Evolutionary conservation across 2,888 invertebrate species (phyloP).

Genomic region (Seladonia tumulorum): DNA sequence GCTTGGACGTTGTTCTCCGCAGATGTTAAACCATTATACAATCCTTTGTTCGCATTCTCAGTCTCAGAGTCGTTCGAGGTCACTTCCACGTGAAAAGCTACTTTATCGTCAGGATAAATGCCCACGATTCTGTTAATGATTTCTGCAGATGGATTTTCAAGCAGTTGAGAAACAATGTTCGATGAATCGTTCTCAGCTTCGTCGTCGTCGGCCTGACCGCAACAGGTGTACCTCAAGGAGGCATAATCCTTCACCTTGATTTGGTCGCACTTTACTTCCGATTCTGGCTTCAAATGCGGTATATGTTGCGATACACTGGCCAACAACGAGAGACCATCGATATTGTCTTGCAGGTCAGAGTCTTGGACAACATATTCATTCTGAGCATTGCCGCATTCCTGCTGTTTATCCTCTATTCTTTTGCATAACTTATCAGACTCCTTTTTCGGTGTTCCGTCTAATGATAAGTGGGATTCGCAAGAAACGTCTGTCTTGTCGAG

Average conservation of each 20-base stretch:
- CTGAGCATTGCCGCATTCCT: neutral
- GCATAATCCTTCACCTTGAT: conserved; percentile 80
- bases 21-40: conserved; percentile 53
- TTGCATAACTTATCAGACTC: conserved; percentile 18
- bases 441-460: neutral
- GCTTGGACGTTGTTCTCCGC: conserved; percentile 66
- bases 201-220: conserved; percentile 48
- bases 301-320: conserved; percentile 80
- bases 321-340: conserved; percentile 80
- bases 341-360: conserved; percentile 75
- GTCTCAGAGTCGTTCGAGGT: conserved; percentile 71
- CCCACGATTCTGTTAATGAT: conserved; percentile 72
- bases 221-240: conserved; percentile 60
- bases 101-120: conserved; percentile 78
- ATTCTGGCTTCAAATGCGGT: conserved; percentile 69
- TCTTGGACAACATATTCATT: conserved; percentile 59
- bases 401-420: conserved; percentile 20
- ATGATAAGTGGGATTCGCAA: neutral
- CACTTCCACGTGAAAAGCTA: conserved; percentile 77
- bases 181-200: conserved; percentile 60
- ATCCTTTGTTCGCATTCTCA: conserved; percentile 40
- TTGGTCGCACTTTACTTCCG: conserved; percentile 61
- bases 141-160: conserved; percentile 61
- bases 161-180: conserved; percentile 57
- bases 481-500: conserved; percentile 33